A percentile compares a stretch with the other conserved stretches of the same genome.
phyloP scores from a whole-genome alignment of 2,797 vertebrate species.

The Lophotriccus pileatus region DNA sequence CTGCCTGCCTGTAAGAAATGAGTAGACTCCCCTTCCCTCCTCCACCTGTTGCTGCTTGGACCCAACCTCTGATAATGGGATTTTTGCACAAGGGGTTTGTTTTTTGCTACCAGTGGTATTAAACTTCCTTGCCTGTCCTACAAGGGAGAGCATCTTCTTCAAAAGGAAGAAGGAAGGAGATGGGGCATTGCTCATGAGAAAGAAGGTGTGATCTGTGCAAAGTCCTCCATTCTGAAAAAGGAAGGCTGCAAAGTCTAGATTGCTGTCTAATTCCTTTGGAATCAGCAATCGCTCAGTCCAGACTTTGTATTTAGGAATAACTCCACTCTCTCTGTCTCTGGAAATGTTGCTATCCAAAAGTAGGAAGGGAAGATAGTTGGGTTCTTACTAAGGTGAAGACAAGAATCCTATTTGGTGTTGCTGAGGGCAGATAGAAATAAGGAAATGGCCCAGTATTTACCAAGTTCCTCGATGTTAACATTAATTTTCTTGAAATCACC shows the following conservation, averaged over 20 bases:
- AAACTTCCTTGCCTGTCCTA: background rate
- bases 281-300: background rate
- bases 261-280: background rate
- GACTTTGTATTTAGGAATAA: background rate
- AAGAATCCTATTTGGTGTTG: background rate
- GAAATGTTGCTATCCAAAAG: accelerated
- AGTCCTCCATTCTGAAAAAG: background rate
- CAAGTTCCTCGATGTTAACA: background rate
- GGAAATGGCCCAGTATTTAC: background rate
- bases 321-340: background rate
- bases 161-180: background rate
- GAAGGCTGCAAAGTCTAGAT: background rate
- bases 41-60: background rate
- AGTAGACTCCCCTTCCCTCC: background rate
- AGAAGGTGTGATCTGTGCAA: background rate
- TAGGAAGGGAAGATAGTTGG: background rate
- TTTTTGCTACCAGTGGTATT: background rate
- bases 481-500: background rate
- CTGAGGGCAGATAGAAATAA: background rate
- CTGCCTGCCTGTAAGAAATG: background rate
- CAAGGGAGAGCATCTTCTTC: background rate
- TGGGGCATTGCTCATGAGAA: background rate
- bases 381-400: background rate
- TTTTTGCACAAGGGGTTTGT: background rate
- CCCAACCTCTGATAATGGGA: background rate